Percentiles rank a stretch among this genome's conserved stretches.
phyloP scores from a whole-genome alignment of 2,797 vertebrate species.

The Acanthis flammea region DNA sequence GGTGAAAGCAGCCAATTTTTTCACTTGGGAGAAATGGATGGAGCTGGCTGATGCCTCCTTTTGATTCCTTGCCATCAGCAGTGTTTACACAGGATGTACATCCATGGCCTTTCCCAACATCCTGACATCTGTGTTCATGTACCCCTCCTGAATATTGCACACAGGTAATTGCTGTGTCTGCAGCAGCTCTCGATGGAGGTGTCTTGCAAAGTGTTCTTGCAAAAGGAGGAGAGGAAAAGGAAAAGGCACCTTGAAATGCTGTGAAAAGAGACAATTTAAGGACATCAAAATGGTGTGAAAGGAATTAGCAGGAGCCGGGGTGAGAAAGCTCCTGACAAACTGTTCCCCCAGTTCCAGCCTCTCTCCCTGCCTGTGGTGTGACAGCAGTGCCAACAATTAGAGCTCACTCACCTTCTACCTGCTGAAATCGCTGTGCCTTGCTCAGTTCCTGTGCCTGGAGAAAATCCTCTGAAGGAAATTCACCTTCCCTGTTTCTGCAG shows the following conservation, averaged over 20 bases:
- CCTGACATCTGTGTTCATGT: fast-evolving
- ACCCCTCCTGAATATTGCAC: neutral
- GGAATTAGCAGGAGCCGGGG: neutral
- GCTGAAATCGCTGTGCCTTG: neutral
- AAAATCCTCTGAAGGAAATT: neutral
- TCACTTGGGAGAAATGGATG: neutral
- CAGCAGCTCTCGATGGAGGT: neutral
- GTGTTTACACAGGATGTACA: neutral
- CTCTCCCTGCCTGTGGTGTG: neutral
- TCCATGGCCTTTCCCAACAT: neutral
- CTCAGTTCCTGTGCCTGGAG: neutral
- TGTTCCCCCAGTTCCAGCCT: neutral
- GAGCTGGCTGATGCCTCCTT: neutral
- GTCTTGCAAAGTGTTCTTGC: neutral
- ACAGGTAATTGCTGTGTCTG: neutral
- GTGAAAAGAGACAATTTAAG: neutral
- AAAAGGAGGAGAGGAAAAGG: neutral
- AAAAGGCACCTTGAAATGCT: neutral
- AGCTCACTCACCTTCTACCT: neutral
- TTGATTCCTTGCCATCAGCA: neutral
- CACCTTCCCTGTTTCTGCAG: neutral
- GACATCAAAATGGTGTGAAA: neutral
- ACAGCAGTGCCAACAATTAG: neutral
- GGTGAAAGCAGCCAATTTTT: neutral
- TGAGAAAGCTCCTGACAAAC: neutral